Conservation (phyloP, 37 sponge, comb jelly and placozoan species). For the Haliclona indistincta region DNA sequence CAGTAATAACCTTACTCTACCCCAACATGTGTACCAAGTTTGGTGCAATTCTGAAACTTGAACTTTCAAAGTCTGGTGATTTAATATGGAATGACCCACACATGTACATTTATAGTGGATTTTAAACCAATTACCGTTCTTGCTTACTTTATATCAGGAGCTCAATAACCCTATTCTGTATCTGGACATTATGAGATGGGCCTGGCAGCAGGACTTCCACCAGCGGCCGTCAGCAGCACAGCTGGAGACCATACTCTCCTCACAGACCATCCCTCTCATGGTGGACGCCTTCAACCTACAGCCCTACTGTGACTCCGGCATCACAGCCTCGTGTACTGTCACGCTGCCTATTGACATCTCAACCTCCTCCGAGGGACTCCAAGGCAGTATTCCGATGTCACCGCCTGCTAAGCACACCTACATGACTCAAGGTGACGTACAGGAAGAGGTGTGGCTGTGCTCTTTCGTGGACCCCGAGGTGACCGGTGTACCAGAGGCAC, state of each 20-base stretch:
- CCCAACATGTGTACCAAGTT: no score
- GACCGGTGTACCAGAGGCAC: neutral
- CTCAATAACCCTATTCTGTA: constrained; percentile 73
- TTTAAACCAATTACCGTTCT: no score
- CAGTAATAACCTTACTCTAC: no score
- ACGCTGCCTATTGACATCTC: constrained; percentile 52
- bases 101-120: no score
- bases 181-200: constrained; percentile 85
- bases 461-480: neutral
- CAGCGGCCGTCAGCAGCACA: constrained; percentile 65
- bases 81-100: no score
- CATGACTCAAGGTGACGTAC: constrained; percentile 59
- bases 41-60: no score
- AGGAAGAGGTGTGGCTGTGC: constrained; percentile 80
- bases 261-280: constrained; percentile 35
- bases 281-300: constrained; percentile 35
- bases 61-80: no score
- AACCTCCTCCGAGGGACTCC: neutral
- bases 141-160: constrained; percentile 68
- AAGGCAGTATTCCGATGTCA: neutral
- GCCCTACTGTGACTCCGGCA: neutral
- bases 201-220: constrained; percentile 77
- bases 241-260: constrained; percentile 41
- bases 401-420: constrained; percentile 18
- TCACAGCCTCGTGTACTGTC: constrained; percentile 56